A percentile compares a stretch with the other conserved stretches of the same genome.
phyloP scores from a whole-genome alignment of 2,797 vertebrate genomes.

The Xenopus petersii region DNA sequence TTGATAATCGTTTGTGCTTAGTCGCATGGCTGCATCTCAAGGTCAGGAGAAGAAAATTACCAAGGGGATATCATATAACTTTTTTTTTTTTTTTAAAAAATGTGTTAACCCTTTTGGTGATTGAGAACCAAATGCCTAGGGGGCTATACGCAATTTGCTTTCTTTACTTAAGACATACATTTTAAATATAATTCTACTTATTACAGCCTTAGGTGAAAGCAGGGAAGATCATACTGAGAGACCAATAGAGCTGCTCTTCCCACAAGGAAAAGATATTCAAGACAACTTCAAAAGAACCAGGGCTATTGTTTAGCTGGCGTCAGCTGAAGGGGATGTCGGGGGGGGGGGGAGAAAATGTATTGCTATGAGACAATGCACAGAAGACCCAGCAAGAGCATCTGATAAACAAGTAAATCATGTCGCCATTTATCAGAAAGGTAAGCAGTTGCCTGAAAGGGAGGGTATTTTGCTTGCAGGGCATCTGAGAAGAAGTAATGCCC shows the following conservation, averaged over 20 bases:
- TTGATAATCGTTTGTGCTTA: neutral
- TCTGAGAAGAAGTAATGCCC: too few relatives aligned
- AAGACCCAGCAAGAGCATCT: constrained; percentile 25
- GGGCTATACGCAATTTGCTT: neutral
- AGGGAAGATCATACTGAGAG: constrained; percentile 9
- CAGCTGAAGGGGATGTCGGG: constrained; percentile 36
- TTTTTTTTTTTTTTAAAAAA: neutral
- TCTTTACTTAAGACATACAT: too few relatives aligned
- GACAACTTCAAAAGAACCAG: constrained; percentile 39
- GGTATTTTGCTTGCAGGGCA: too few relatives aligned
- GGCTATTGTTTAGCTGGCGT: constrained; percentile 28
- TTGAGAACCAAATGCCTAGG: neutral
- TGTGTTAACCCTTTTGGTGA: neutral
- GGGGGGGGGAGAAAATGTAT: constrained; percentile 32
- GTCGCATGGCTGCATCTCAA: neutral
- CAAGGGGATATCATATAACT: neutral
- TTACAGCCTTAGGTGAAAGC: neutral
- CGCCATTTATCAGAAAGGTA: too few relatives aligned
- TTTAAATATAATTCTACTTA: neutral
- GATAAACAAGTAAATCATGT: constrained; percentile 13
- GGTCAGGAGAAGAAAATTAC: neutral
- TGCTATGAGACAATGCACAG: constrained; percentile 35
- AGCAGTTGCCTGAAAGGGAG: too few relatives aligned
- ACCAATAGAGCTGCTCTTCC: constrained; percentile 19
- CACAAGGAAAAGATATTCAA: constrained; percentile 38